Evolutionary conservation across 2,888 invertebrate genomes (phyloP).

Genomic region (Nomada lathburiana): DNA sequence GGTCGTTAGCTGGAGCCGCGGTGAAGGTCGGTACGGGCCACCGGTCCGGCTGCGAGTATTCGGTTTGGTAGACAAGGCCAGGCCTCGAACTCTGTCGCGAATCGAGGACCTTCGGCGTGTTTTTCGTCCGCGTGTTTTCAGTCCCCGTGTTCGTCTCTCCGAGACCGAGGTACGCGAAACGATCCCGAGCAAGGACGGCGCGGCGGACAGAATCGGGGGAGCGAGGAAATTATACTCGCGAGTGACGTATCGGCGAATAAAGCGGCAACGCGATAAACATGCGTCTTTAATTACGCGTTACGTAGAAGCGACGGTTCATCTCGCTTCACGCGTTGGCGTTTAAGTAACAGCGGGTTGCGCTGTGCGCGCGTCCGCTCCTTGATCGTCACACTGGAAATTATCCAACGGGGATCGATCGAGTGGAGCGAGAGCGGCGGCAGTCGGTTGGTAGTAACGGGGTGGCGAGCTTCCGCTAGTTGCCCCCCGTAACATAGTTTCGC

Average conservation of each 20-base stretch:
- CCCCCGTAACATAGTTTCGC: constrained; percentile 40
- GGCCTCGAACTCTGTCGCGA: constrained; percentile 76
- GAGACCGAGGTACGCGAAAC: background rate
- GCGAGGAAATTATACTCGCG: constrained; percentile 17
- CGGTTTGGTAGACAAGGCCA: constrained; percentile 73
- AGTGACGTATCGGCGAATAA: constrained; percentile 26
- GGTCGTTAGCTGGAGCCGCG: constrained; percentile 72
- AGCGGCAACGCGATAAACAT: constrained; percentile 15
- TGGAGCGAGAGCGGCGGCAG: constrained; percentile 1
- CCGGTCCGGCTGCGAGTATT: constrained; percentile 69
- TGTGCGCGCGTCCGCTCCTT: constrained; percentile 43
- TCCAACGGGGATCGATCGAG: constrained; percentile 43
- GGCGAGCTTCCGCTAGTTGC: constrained; percentile 1
- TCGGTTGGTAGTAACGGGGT: background rate
- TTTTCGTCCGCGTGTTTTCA: constrained; percentile 23
- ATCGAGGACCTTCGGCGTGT: constrained; percentile 72
- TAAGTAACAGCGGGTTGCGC: constrained; percentile 39
- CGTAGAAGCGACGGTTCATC: constrained; percentile 38
- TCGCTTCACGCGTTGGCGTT: constrained; percentile 53
- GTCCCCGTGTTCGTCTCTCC: background rate
- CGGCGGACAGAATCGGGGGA: background rate
- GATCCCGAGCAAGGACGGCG: constrained; percentile 7
- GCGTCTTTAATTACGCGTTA: constrained; percentile 58
- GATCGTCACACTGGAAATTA: constrained; percentile 62
- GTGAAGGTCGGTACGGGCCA: constrained; percentile 80